phyloP scores from a whole-genome alignment of 2,888 invertebrate genomes.

The Nephrotoma guestfalica region DNA sequence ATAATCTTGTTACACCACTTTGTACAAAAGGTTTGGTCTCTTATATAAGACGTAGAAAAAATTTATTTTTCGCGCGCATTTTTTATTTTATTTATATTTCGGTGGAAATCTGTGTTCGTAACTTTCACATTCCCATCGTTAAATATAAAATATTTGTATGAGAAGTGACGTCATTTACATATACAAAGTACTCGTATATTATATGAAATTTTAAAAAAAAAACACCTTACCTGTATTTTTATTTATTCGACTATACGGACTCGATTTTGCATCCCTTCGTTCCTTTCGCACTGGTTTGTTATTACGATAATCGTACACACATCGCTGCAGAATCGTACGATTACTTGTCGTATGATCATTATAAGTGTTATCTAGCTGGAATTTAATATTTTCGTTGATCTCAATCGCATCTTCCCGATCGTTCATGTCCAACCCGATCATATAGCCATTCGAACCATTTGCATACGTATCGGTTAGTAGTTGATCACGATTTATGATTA shows the following conservation, averaged over 20 bases:
- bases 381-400: not conserved
- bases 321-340: not conserved
- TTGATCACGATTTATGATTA: not conserved
- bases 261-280: not conserved
- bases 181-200: no score
- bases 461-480: not conserved
- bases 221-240: not conserved
- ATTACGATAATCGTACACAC: not conserved
- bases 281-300: not conserved
- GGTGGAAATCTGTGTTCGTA: not conserved
- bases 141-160: not conserved
- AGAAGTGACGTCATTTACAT: no score
- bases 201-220: no score
- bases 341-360: not conserved
- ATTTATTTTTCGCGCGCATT: not conserved
- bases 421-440: not conserved
- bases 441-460: not conserved
- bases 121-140: not conserved
- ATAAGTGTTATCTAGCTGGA: not conserved
- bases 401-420: not conserved
- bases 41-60: not conserved
- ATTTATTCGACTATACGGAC: not conserved
- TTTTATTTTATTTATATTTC: not conserved
- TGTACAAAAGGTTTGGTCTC: not conserved
- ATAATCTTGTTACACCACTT: not conserved